Percentiles rank a stretch among this genome's conserved stretches.
Evolutionary conservation across 1,140 invertebrate species (phyloP).

Genomic region (Dermatophagoides farinae): DNA sequence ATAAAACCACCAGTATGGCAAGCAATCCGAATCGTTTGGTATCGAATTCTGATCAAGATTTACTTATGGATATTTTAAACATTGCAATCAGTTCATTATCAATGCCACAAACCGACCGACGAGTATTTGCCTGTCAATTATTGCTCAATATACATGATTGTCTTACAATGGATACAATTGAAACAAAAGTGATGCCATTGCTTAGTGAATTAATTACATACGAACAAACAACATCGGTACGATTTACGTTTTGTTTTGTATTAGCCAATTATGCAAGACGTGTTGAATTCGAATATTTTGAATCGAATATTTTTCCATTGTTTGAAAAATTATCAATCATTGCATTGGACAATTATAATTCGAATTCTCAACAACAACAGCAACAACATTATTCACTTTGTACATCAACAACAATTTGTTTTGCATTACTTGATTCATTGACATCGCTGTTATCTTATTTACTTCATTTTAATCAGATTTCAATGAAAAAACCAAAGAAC

Average conservation of each 20-base stretch:
- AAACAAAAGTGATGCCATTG: neutral
- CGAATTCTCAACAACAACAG: neutral
- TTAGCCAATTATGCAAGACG: neutral
- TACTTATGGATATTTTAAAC: neutral
- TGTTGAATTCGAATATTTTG: neutral
- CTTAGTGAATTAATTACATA: neutral
- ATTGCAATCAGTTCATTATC: neutral
- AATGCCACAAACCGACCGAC: neutral
- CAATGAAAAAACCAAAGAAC: neutral
- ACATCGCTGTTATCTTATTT: neutral
- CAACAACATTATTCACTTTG: neutral
- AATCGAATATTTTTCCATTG: neutral
- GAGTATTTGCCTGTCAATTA: neutral
- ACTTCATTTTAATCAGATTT: neutral
- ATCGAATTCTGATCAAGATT: neutral
- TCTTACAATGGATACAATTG: neutral
- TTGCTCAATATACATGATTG: neutral
- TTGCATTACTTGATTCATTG: constrained; percentile 1
- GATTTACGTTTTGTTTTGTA: neutral
- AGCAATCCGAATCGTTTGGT: too few relatives aligned
- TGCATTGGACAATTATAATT: neutral
- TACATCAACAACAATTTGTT: neutral
- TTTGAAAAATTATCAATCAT: neutral
- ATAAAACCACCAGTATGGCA: too few relatives aligned
- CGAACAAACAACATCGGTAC: neutral